Evolutionary conservation across 2,113 vertebrate species (phyloP).

Genomic region (Tetrax tetrax): DNA sequence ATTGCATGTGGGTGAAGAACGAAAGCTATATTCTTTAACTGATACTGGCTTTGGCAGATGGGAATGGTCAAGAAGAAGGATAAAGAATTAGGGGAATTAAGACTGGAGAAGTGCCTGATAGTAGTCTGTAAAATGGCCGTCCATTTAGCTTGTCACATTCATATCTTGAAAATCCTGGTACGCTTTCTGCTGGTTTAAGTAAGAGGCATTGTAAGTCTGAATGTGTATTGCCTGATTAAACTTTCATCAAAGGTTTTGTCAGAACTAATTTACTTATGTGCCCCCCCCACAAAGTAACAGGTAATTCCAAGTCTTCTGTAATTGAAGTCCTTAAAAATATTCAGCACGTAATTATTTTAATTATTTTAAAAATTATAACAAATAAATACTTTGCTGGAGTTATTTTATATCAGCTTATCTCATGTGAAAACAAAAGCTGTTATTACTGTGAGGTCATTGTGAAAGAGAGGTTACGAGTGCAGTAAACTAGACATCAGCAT

Average conservation of each 20-base stretch:
- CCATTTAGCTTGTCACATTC: not conserved
- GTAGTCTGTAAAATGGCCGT: not conserved
- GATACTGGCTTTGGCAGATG: not conserved
- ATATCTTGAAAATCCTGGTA: not conserved
- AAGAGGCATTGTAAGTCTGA: not conserved
- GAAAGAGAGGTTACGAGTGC: not conserved
- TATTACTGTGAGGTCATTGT: not conserved
- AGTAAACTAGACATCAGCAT: not conserved
- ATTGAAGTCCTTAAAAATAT: not conserved
- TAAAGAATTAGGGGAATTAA: not conserved
- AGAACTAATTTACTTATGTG: not conserved
- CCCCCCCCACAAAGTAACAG: not conserved
- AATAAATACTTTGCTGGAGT: not conserved
- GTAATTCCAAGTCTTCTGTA: not conserved
- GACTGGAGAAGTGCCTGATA: not conserved
- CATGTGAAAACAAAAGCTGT: slow-evolving; percentile 5
- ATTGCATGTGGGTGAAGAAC: not conserved
- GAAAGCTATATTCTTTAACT: not conserved
- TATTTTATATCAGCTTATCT: slow-evolving; percentile 1
- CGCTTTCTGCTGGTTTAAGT: not conserved
- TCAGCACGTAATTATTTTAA: not conserved
- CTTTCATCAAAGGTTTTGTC: not conserved
- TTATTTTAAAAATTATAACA: not conserved
- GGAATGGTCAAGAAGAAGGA: not conserved
- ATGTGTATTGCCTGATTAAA: not conserved